A percentile compares a stretch with the other conserved stretches of the same genome.
Evolutionary conservation across 2,797 vertebrate species (phyloP).

Genomic region (Orestias chungarensis): DNA sequence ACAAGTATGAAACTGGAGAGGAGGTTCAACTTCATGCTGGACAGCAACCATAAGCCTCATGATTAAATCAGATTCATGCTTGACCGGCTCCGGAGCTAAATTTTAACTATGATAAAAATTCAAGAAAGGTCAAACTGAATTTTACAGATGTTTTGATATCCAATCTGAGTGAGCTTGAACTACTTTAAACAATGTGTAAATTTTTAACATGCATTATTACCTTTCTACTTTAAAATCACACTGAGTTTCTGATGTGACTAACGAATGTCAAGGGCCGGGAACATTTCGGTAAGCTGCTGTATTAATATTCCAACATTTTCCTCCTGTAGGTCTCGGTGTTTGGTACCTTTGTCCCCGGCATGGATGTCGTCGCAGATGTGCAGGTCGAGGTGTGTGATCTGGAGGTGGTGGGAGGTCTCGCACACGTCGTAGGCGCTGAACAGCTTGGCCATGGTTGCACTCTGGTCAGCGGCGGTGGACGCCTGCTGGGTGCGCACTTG

Average conservation of each 20-base stretch:
- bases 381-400: conserved; percentile 95
- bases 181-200: too few relatives aligned
- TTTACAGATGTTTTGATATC: too few relatives aligned
- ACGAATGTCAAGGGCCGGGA: too few relatives aligned
- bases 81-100: too few relatives aligned
- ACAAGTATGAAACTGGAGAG: too few relatives aligned
- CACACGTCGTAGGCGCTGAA: conserved; percentile 92
- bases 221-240: neutral
- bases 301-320: neutral
- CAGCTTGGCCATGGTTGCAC: conserved; percentile 87
- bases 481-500: conserved; percentile 88
- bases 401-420: conserved; percentile 96
- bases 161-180: too few relatives aligned
- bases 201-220: neutral
- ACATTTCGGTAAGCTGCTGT: neutral
- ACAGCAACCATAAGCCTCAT: neutral
- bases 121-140: neutral
- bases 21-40: too few relatives aligned
- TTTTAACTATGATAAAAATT: neutral
- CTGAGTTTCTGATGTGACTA: neutral
- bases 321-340: neutral
- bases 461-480: conserved; percentile 85
- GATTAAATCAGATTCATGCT: neutral
- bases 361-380: conserved; percentile 99
- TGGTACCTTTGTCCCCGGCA: conserved; percentile 89